Evolutionary conservation across 2,797 vertebrate genomes (phyloP), one percentile per base, ranked within the genome.

Genomic region (Crenichthys baileyi): DNA sequence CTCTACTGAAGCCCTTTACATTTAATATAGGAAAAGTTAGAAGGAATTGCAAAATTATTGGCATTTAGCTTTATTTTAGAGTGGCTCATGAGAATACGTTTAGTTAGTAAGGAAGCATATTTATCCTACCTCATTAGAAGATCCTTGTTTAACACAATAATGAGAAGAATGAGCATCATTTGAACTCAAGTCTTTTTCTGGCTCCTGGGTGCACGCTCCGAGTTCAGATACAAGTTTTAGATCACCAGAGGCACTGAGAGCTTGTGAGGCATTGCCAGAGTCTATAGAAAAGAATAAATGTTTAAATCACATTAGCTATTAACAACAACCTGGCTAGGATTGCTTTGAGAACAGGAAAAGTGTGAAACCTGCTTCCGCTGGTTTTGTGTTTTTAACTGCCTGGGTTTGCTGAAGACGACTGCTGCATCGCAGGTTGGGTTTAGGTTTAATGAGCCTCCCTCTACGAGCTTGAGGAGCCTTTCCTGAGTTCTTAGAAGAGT

Each of bases 401-500:
- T 36, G 65, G 5, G 39, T 7, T 26, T 72, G 78, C 46, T 73
- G 39, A 51, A 72, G 84, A 39, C 81, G 89, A 61, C 75, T 36
- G 67, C 75, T 75, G 36, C 12, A 70, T 11, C 46, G 53, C 31
- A 95, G 80, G 76, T 90, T 94, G 24, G 94, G 94, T 86, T 85
- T 93, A 11, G 89, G 92, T 91, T 89, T 93, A 36, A 91, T 65
- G 3, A 91, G 88, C 0, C 90, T 85, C 16, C 79, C 85, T 80
- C 90, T 89, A 0, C 82, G 84, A 67, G 36, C n/a, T 31, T 18
- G 80, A 46, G 79, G 73, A 75, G 55, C 63, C 83, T 83, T 89
- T 72, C 26, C 75, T 36, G 77, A 70, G 2, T 84, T 39, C 26
- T 80, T 79, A 11, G 75, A 44, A 11, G 79, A 80, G 36, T 71